Conservation (phyloP, 2,888 invertebrate species). For the Lasioglossum morio region DNA sequence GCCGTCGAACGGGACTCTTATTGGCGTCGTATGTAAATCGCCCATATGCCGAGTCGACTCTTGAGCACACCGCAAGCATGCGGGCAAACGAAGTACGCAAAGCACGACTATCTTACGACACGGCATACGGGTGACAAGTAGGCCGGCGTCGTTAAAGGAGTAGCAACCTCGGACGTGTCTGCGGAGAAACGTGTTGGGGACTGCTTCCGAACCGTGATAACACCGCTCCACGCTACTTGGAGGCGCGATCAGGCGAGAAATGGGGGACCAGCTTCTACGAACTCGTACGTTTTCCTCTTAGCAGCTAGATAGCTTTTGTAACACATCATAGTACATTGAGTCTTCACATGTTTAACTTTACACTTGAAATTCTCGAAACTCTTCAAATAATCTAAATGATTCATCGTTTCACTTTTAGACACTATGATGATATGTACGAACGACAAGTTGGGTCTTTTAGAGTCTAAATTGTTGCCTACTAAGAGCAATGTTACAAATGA, state of each 20-base stretch:
- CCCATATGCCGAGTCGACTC: conserved; percentile 83
- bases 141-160: conserved; percentile 77
- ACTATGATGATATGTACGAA: not conserved
- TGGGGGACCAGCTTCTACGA: not conserved
- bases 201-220: conserved; percentile 51
- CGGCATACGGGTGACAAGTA: conserved; percentile 83
- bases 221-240: not conserved
- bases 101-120: conserved; percentile 80
- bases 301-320: not conserved
- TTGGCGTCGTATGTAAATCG: conserved; percentile 81
- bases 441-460: not conserved
- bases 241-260: not conserved
- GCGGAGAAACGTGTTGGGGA: conserved; percentile 46
- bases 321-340: too few relatives aligned
- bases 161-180: conserved; percentile 58
- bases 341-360: not conserved
- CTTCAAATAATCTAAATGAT: not conserved
- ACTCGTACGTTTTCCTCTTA: not conserved
- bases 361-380: not conserved
- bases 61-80: conserved; percentile 79
- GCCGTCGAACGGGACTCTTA: conserved; percentile 73
- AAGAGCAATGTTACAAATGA: not conserved
- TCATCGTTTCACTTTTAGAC: not conserved
- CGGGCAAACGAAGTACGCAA: conserved; percentile 78
- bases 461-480: not conserved